Evolutionary conservation across 2,888 invertebrate genomes (phyloP).

Genomic region (Zygothrica quintamaculata): DNA sequence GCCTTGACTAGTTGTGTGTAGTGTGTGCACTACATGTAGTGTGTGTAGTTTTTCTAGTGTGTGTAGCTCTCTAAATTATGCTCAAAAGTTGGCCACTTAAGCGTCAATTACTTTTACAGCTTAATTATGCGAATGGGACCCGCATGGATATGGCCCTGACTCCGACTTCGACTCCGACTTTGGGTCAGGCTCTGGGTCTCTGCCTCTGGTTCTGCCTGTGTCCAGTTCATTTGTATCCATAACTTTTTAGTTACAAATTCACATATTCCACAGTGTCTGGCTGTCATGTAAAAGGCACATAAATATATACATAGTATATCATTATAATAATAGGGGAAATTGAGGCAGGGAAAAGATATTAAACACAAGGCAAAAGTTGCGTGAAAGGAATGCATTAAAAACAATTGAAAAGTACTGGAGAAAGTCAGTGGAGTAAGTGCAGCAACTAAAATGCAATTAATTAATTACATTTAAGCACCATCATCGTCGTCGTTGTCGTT

Average conservation of each 20-base stretch:
- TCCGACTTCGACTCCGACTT: neutral
- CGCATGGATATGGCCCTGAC: slow-evolving; percentile 37
- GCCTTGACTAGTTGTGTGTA: neutral
- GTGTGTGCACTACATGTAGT: slow-evolving; percentile 11
- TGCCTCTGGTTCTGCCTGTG: no score
- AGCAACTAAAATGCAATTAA: slow-evolving; percentile 49
- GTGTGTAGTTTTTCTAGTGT: no score
- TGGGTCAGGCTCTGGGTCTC: neutral
- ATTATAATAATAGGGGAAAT: slow-evolving; percentile 15
- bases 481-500: no score
- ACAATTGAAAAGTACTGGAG: slow-evolving; percentile 22
- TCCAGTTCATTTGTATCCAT: slow-evolving; percentile 3
- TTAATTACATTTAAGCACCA: slow-evolving; percentile 61
- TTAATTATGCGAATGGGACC: slow-evolving; percentile 69
- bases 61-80: slow-evolving; percentile 65
- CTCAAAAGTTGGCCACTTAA: slow-evolving; percentile 72
- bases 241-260: slow-evolving; percentile 19
- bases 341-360: no score
- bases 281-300: slow-evolving; percentile 63
- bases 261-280: slow-evolving; percentile 27
- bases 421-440: slow-evolving; percentile 1
- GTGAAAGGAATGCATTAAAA: slow-evolving; percentile 59
- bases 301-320: slow-evolving; percentile 34
- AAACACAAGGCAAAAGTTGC: slow-evolving; percentile 29
- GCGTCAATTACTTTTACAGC: slow-evolving; percentile 73